phyloP scores from a whole-genome alignment of 2,797 vertebrate genomes.

The Protosalanx chinensis region DNA sequence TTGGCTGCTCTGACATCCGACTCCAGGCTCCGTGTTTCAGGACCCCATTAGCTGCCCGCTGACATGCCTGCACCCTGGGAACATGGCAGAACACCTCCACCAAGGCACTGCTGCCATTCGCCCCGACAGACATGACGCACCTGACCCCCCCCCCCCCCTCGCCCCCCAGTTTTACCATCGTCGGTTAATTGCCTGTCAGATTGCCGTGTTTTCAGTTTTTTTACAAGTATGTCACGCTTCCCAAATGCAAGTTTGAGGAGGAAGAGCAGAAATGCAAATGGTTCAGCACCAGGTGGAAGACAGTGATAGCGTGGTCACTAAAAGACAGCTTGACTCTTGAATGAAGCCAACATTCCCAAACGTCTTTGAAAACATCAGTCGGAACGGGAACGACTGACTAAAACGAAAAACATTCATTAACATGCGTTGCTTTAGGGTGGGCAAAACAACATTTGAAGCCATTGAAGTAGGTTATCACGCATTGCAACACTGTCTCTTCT shows the following conservation, averaged over 20 bases:
- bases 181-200: background rate
- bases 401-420: background rate
- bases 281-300: background rate
- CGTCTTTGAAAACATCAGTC: background rate
- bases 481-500: too few species aligned
- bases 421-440: background rate
- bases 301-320: background rate
- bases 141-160: too few species aligned
- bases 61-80: conserved; percentile 9
- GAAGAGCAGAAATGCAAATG: background rate
- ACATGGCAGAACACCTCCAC: conserved; percentile 17
- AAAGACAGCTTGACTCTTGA: background rate
- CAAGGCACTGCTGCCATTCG: conserved; percentile 7
- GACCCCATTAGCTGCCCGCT: conserved; percentile 26
- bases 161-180: background rate
- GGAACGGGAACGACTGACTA: background rate
- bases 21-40: conserved; percentile 15
- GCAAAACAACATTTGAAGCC: background rate
- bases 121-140: conserved; percentile 2
- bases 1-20: conserved; percentile 17
- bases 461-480: background rate
- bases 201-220: conserved; percentile 1
- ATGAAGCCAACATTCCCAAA: background rate
- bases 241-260: background rate
- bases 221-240: background rate